Percentiles rank a stretch among this genome's conserved stretches.
phyloP scores from a whole-genome alignment of 2,113 vertebrate genomes.

The Perca flavescens region DNA sequence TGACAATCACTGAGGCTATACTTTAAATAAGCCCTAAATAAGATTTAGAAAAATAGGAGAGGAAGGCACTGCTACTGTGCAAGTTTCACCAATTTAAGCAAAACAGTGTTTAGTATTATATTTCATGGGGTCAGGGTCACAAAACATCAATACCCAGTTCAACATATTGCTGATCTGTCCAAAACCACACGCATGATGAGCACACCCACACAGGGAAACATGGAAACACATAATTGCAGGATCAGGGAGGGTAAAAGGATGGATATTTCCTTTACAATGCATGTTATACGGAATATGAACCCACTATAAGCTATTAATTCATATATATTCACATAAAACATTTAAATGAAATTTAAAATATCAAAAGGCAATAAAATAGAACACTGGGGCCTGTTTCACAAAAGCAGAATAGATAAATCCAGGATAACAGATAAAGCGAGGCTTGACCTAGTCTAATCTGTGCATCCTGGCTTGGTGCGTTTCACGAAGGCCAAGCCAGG shows the following conservation, averaged over 20 bases:
- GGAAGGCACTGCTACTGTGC: not conserved
- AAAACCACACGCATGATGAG: conserved; percentile 21
- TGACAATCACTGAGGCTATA: not conserved
- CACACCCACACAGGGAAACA: not conserved
- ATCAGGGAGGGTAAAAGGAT: conserved; percentile 4
- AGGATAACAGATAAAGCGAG: too few relatives aligned
- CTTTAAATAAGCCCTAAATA: not conserved
- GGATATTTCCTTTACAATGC: not conserved
- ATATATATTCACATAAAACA: not conserved
- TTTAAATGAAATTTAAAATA: not conserved
- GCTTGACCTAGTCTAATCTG: too few relatives aligned
- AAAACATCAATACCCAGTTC: conserved; percentile 16
- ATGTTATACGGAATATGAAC: not conserved
- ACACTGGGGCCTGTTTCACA: too few relatives aligned
- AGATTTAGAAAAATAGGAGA: not conserved
- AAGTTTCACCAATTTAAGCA: not conserved
- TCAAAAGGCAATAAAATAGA: not conserved
- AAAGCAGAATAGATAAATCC: too few relatives aligned
- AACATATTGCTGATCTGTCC: conserved; percentile 31
- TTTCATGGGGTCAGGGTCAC: not conserved
- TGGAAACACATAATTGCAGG: conserved; percentile 19
- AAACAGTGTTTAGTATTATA: not conserved
- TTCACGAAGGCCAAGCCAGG: too few relatives aligned
- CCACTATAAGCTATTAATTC: not conserved
- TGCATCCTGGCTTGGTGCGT: too few relatives aligned